A percentile compares a stretch with the other conserved stretches of the same genome.
These are phyloP conservation scores for Tamandua tetradactyla DNA, from an alignment of 2,797 vertebrate species.

Conservation along the genomic window DNA sequence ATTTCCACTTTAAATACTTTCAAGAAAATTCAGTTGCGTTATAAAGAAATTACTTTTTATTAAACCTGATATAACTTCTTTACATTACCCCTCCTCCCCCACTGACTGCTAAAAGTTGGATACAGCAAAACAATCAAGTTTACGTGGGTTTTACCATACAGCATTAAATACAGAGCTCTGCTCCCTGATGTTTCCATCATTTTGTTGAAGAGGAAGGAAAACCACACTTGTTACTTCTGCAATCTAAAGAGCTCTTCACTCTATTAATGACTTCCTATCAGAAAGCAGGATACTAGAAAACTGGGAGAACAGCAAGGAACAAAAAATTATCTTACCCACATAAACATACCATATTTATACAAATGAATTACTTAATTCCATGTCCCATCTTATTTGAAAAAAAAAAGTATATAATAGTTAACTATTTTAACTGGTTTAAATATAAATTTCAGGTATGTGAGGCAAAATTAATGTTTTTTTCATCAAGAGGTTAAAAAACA, in stretches of 20 bases:
- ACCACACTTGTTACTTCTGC: not conserved
- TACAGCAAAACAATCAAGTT: constrained; percentile 19
- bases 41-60: constrained; percentile 31
- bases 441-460: not conserved
- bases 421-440: constrained; percentile 12
- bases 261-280: constrained; percentile 31
- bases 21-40: not conserved
- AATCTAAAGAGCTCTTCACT: constrained; percentile 3
- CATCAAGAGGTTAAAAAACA: too few relatives aligned
- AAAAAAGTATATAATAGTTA: not conserved
- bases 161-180: not conserved
- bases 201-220: constrained; percentile 2
- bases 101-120: not conserved
- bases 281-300: constrained; percentile 43
- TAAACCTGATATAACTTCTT: not conserved
- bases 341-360: constrained; percentile 20
- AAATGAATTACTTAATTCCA: constrained; percentile 33
- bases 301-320: not conserved
- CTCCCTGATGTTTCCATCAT: not conserved
- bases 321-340: constrained; percentile 12
- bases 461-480: not conserved
- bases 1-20: too few relatives aligned
- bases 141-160: not conserved
- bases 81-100: not conserved
- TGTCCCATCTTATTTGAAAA: not conserved